These are phyloP conservation scores for Chesias legatella DNA, from an alignment of 2,888 invertebrate species.

Conservation along the genomic window DNA sequence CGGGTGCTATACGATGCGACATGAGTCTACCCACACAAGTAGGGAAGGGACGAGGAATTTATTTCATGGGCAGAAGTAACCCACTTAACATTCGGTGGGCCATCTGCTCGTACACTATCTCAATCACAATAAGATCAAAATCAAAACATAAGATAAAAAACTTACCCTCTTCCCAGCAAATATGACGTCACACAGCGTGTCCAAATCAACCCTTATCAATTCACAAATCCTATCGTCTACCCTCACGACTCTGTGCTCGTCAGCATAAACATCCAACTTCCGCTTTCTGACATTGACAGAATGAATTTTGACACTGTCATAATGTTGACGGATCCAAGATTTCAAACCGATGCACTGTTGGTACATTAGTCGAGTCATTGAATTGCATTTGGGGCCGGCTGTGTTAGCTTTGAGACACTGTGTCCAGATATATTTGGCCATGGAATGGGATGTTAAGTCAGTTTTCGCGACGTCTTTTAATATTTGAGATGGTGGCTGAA, in stretches of 20 bases:
- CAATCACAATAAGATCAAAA: no score
- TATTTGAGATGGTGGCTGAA: conserved; percentile 55
- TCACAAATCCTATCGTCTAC: conserved; percentile 57
- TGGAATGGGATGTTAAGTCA: conserved; percentile 45
- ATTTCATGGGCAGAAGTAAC: no score
- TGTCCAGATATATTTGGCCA: conserved; percentile 54
- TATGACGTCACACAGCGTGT: conserved; percentile 61
- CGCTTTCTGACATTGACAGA: conserved; percentile 37
- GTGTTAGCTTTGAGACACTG: conserved; percentile 63
- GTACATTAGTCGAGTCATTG: conserved; percentile 56
- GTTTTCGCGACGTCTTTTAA: conserved; percentile 41
- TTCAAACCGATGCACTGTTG: conserved; percentile 51
- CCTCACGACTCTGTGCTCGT: conserved; percentile 34
- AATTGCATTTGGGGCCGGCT: conserved; percentile 59
- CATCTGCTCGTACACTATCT: no score
- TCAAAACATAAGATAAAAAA: neutral
- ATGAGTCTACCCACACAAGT: no score
- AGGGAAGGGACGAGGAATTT: no score
- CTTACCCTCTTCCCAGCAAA: conserved; percentile 68
- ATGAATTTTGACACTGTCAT: conserved; percentile 42
- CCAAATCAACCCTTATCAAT: conserved; percentile 54
- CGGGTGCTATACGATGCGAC: no score
- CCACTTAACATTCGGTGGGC: no score
- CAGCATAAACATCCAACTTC: conserved; percentile 33
- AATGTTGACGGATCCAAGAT: conserved; percentile 62